These are phyloP conservation scores for Chromis chromis DNA, from an alignment of 2,797 vertebrate genomes.

Conservation along the genomic window DNA sequence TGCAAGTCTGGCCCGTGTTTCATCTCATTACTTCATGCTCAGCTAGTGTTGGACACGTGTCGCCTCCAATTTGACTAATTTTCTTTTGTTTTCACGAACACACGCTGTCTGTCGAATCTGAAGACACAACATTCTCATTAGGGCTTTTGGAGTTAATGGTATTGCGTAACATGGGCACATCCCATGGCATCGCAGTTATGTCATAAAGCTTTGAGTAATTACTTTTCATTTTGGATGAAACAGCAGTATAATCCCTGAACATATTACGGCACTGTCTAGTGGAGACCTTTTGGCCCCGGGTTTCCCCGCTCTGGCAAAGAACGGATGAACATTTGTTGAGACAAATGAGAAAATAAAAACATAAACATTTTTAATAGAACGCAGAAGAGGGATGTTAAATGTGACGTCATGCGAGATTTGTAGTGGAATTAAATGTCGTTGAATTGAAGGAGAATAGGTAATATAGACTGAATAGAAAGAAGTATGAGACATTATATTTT, in stretches of 20 bases:
- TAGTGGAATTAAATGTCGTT: background rate
- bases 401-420: background rate
- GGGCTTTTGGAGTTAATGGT: conserved; percentile 57
- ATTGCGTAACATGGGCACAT: conserved; percentile 69
- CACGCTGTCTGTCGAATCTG: conserved; percentile 38
- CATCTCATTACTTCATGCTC: background rate
- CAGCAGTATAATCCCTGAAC: conserved; percentile 63
- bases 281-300: conserved; percentile 23
- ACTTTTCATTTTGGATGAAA: conserved; percentile 69
- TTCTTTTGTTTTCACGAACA: conserved; percentile 29
- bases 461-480: background rate
- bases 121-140: conserved; percentile 32
- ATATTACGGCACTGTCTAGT: conserved; percentile 23
- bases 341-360: too few species aligned
- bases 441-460: background rate
- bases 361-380: background rate
- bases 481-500: background rate
- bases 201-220: conserved; percentile 79
- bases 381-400: background rate
- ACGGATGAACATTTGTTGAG: too few species aligned
- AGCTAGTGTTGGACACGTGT: background rate
- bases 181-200: conserved; percentile 66
- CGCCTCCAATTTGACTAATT: conserved; percentile 3
- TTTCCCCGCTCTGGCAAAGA: conserved; percentile 27
- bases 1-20: conserved; percentile 4